phyloP scores from a whole-genome alignment of 2,888 invertebrate genomes.

The Teleogryllus oceanicus region DNA sequence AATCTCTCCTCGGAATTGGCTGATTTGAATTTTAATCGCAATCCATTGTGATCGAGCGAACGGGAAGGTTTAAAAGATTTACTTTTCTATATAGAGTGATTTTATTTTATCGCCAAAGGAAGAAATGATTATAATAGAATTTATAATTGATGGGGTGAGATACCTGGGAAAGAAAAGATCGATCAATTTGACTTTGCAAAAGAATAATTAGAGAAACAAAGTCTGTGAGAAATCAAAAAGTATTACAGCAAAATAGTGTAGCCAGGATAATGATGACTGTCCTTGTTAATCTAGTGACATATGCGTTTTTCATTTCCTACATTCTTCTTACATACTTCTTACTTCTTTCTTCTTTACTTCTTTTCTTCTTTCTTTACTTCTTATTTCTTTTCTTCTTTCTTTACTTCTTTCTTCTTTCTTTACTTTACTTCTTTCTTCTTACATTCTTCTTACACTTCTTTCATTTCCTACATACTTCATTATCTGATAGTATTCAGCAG shows the following conservation, averaged over 20 bases:
- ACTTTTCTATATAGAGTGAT: neutral
- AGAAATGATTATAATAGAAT: neutral
- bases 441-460: too few species aligned
- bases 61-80: constrained; percentile 19
- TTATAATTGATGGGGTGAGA: neutral
- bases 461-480: too few species aligned
- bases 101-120: neutral
- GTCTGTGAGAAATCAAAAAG: neutral
- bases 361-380: too few species aligned
- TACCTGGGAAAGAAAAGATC: neutral
- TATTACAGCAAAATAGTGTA: neutral
- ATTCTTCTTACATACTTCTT: too few species aligned
- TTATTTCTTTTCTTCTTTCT: too few species aligned
- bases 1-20: constrained; percentile 18
- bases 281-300: too few species aligned
- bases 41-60: constrained; percentile 19
- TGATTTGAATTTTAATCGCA: constrained; percentile 18
- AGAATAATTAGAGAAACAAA: neutral
- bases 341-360: too few species aligned
- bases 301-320: too few species aligned
- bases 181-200: neutral
- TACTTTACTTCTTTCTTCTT: too few species aligned
- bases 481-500: too few species aligned
- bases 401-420: too few species aligned
- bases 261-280: too few species aligned